These are phyloP conservation scores for Ellobius talpinus DNA, from an alignment of 2,113 vertebrate species.

Conservation along the genomic window DNA sequence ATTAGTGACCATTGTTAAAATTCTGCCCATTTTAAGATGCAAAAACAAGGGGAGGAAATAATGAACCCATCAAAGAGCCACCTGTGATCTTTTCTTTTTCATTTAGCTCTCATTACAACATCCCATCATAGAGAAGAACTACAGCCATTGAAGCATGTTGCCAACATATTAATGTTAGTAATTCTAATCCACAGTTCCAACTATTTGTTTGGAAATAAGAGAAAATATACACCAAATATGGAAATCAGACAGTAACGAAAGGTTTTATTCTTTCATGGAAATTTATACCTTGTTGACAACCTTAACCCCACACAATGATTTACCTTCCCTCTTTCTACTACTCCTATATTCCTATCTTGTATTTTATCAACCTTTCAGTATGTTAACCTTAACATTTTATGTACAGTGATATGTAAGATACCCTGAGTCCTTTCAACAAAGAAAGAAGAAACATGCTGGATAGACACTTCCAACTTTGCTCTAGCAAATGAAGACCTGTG, in stretches of 20 bases:
- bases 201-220: neutral
- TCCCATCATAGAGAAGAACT: neutral
- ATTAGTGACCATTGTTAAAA: neutral
- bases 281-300: neutral
- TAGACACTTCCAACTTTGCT: neutral
- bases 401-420: neutral
- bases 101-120: neutral
- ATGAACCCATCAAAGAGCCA: neutral
- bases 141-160: neutral
- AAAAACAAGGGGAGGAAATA: neutral
- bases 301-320: neutral
- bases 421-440: neutral
- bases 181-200: neutral
- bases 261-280: neutral
- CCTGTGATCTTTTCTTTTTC: neutral
- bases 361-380: neutral
- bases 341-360: neutral
- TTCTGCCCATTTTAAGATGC: neutral
- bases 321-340: neutral
- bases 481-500: neutral
- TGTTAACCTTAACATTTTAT: neutral
- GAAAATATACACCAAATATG: neutral
- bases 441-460: neutral
- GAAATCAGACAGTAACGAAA: neutral
- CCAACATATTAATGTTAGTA: neutral